Percentiles rank a stretch among this genome's conserved stretches.
Conservation (phyloP, 1,140 invertebrate species). For the Alviniconcha marisindica region DNA sequence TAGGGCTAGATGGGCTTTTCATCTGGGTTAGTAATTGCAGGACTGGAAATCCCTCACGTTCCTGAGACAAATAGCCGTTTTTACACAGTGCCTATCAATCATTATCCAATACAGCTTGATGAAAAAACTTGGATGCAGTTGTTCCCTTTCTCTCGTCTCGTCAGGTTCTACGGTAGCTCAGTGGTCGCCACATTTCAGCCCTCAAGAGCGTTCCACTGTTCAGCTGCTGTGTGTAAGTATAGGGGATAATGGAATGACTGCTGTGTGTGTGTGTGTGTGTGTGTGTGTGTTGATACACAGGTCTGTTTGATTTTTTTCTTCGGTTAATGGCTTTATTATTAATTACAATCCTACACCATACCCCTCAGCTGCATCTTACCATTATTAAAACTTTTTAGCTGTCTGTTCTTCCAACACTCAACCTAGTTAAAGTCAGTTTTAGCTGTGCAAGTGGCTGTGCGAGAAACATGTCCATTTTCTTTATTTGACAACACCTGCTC, state of each 20-base stretch:
- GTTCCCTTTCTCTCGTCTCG: neutral
- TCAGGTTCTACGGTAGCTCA: constrained; percentile 14
- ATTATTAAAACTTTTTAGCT: too few species aligned
- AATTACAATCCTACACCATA: too few species aligned
- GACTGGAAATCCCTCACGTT: neutral
- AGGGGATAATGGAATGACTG: neutral
- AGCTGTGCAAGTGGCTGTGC: too few species aligned
- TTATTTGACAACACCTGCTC: too few species aligned
- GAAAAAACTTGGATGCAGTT: neutral
- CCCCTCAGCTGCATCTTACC: too few species aligned
- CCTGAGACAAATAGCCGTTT: constrained; percentile 5
- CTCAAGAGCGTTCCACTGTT: neutral
- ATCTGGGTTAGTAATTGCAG: too few species aligned
- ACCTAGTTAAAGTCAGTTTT: too few species aligned
- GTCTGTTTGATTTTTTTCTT: too few species aligned
- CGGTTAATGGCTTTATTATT: too few species aligned
- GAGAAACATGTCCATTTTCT: too few species aligned
- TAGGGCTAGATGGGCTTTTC: too few species aligned
- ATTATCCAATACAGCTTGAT: constrained; percentile 16
- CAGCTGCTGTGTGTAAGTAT: constrained; percentile 24
- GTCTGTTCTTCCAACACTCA: too few species aligned
- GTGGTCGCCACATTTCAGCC: constrained; percentile 26
- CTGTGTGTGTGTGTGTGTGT: neutral
- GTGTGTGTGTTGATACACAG: neutral
- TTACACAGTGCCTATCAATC: constrained; percentile 6